Conservation (phyloP, 1,140 invertebrate species). For the Zophobas morio region DNA sequence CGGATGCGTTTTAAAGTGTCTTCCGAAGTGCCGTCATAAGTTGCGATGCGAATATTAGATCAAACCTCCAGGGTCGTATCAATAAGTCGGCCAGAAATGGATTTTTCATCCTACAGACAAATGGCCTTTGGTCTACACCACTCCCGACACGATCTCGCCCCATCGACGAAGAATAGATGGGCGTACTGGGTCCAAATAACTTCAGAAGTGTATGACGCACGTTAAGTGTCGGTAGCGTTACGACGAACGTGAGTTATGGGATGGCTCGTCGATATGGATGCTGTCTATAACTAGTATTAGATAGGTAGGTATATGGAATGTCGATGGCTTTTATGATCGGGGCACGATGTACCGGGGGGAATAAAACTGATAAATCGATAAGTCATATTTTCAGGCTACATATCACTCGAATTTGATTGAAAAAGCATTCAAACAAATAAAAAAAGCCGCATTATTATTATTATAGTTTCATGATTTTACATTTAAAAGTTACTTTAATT, state of each 20-base stretch:
- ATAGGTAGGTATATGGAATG: constrained; percentile 41
- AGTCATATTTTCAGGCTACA: constrained; percentile 24
- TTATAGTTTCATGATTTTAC: no score
- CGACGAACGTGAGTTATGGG: constrained; percentile 30
- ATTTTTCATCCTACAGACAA: constrained; percentile 66
- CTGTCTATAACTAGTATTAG: constrained; percentile 20
- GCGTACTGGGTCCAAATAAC: constrained; percentile 16
- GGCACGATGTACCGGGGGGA: not conserved
- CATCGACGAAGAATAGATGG: not conserved
- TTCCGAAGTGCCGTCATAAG: constrained; percentile 62
- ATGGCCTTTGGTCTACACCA: constrained; percentile 61
- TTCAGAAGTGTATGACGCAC: constrained; percentile 17
- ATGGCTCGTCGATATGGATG: constrained; percentile 29
- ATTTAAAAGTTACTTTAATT: no score
- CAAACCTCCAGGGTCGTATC: constrained; percentile 64
- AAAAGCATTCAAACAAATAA: not conserved
- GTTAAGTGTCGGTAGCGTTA: constrained; percentile 8
- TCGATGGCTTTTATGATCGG: constrained; percentile 47
- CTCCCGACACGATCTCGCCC: constrained; percentile 43
- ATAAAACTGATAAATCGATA: constrained; percentile 27
- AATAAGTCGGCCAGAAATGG: constrained; percentile 67
- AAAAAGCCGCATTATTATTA: no score
- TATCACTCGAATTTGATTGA: constrained; percentile 19
- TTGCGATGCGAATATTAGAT: constrained; percentile 61
- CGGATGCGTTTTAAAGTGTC: constrained; percentile 64